phyloP scores from a whole-genome alignment of 1,140 invertebrate genomes.

The Teleogryllus occipitalis region DNA sequence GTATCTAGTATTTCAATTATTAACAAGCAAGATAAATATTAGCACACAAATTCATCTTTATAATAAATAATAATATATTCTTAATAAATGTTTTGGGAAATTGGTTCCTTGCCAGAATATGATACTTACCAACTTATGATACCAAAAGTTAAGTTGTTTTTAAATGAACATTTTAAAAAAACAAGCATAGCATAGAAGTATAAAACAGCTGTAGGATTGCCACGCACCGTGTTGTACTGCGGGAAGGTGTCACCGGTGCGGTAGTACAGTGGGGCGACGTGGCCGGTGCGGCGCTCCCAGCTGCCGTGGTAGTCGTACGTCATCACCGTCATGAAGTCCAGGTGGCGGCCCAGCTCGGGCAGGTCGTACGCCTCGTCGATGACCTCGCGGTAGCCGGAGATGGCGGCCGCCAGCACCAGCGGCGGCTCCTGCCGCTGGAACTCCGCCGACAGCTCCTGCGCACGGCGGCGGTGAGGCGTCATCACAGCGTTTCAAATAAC shows the following conservation, averaged over 20 bases:
- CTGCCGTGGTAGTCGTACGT: conserved; percentile 82
- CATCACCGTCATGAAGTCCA: conserved; percentile 82
- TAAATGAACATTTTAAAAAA: not conserved
- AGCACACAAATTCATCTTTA: no score
- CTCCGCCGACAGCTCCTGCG: conserved; percentile 64
- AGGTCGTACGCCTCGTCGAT: conserved; percentile 78
- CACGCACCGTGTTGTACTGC: conserved; percentile 67
- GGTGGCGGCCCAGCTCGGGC: conserved; percentile 49
- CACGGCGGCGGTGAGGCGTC: not conserved
- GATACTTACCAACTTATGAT: not conserved
- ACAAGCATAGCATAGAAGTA: no score
- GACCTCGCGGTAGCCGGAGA: conserved; percentile 84
- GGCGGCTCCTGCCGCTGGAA: conserved; percentile 58
- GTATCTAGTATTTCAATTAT: not conserved
- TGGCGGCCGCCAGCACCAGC: conserved; percentile 67
- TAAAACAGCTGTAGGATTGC: no score
- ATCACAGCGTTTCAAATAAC: no score
- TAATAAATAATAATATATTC: not conserved
- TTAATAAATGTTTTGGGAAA: no score
- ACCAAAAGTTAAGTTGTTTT: not conserved
- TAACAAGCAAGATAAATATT: not conserved
- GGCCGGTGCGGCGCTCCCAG: conserved; percentile 73
- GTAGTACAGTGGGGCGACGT: conserved; percentile 70
- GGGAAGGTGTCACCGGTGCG: conserved; percentile 51
- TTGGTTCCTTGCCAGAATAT: no score